Conservation (phyloP, 2,797 vertebrate species). For the Chromobotia macracanthus region DNA sequence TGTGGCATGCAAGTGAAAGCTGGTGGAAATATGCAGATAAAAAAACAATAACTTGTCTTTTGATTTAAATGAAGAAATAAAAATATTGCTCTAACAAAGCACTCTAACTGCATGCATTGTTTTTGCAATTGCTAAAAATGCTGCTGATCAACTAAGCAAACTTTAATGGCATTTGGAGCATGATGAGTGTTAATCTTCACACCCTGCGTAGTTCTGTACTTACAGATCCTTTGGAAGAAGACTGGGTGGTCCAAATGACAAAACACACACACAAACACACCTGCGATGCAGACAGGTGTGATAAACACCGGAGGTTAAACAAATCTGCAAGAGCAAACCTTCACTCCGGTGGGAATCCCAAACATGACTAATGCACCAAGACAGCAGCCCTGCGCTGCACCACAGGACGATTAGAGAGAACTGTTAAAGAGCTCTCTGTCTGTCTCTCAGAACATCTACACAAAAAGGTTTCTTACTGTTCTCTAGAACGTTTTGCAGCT, state of each 20-base stretch:
- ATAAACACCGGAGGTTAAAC: slow-evolving; percentile 47
- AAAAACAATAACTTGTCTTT: neutral
- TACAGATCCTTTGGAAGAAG: neutral
- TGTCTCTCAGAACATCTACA: slow-evolving; percentile 39
- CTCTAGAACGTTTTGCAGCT: neutral
- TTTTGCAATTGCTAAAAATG: neutral
- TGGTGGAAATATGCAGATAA: neutral
- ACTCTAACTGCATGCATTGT: neutral
- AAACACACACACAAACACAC: slow-evolving; percentile 28
- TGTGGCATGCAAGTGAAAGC: neutral
- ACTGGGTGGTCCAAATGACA: slow-evolving; percentile 37
- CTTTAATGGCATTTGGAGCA: neutral
- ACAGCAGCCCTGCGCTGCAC: slow-evolving; percentile 35
- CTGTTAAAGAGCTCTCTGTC: slow-evolving; percentile 19
- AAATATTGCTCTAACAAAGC: neutral
- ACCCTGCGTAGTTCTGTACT: neutral
- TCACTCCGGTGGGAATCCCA: slow-evolving; percentile 26
- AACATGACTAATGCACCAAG: slow-evolving; percentile 40
- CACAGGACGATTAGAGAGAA: slow-evolving; percentile 49
- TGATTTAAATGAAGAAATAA: neutral
- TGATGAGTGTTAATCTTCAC: neutral
- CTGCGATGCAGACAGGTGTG: slow-evolving; percentile 44
- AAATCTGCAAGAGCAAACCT: slow-evolving; percentile 44
- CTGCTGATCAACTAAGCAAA: neutral
- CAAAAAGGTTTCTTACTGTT: neutral